These are phyloP conservation scores for Drymodes brunneopygia DNA, from an alignment of 2,113 vertebrate species.

Conservation along the genomic window DNA sequence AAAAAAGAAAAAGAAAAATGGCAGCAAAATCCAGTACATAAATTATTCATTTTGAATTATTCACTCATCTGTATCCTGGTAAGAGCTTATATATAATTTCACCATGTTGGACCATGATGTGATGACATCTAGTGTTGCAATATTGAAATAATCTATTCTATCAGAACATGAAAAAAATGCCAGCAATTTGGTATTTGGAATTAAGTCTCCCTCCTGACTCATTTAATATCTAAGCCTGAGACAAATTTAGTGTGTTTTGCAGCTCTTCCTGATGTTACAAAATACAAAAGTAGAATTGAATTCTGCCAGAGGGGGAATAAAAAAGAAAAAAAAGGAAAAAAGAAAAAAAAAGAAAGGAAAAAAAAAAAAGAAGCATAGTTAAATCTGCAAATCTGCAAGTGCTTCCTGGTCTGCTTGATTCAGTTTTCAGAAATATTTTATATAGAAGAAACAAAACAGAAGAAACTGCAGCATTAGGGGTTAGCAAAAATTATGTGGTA, in stretches of 20 bases:
- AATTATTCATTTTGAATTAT: conserved; percentile 2
- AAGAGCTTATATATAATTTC: conserved; percentile 5
- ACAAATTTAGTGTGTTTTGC: not conserved
- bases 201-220: not conserved
- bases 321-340: not conserved
- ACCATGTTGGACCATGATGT: conserved; percentile 43
- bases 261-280: not conserved
- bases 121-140: conserved; percentile 66
- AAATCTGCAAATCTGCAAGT: not conserved
- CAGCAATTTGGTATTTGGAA: not conserved
- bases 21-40: not conserved
- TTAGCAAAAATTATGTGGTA: not conserved
- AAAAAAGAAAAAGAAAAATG: not conserved
- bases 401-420: not conserved
- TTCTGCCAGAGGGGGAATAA: not conserved
- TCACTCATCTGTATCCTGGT: not conserved
- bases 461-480: rapidly evolving
- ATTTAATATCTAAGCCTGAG: not conserved
- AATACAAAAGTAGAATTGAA: not conserved
- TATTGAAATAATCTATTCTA: conserved; percentile 24
- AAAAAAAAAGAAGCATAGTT: rapidly evolving
- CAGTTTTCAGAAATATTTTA: not conserved
- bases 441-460: not conserved
- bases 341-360: not conserved
- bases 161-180: not conserved